These are phyloP conservation scores for Sisor rabdophorus DNA, from an alignment of 2,113 vertebrate genomes.

Conservation along the genomic window DNA sequence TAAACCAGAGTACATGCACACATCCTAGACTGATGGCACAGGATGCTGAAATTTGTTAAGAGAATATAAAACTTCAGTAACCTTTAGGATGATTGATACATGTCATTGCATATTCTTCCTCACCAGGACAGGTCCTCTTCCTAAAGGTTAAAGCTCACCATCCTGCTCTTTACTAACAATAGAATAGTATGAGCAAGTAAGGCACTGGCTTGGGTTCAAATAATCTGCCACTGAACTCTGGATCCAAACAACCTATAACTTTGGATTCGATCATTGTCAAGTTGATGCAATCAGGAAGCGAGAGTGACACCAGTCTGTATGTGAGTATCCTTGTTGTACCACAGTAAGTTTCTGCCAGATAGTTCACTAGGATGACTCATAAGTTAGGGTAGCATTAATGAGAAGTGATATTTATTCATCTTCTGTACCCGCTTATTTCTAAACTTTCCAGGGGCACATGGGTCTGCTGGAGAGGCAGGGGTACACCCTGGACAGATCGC, in stretches of 20 bases:
- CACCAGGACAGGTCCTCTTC: slow-evolving; percentile 31
- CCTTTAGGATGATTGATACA: slow-evolving; percentile 42
- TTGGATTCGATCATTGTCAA: slow-evolving; percentile 20
- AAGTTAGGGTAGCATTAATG: slow-evolving; percentile 47
- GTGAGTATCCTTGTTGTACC: slow-evolving; percentile 6
- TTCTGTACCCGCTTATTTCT: no score
- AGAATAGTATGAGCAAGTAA: neutral
- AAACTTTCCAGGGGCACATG: slow-evolving; percentile 33
- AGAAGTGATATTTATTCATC: no score
- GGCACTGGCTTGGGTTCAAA: slow-evolving; percentile 15
- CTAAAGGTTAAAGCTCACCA: slow-evolving; percentile 46
- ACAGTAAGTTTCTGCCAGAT: slow-evolving; percentile 17
- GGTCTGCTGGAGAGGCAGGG: no score
- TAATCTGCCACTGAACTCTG: neutral
- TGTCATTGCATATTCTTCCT: slow-evolving; percentile 23
- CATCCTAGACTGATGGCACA: neutral
- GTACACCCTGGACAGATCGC: no score
- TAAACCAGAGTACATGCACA: neutral
- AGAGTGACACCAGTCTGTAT: slow-evolving; percentile 19
- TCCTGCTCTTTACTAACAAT: slow-evolving; percentile 27
- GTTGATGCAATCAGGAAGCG: neutral
- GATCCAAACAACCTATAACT: slow-evolving; percentile 1
- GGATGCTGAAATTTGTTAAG: slow-evolving; percentile 7
- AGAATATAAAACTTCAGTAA: slow-evolving; percentile 32
- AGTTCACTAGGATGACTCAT: slow-evolving; percentile 13